phyloP scores from a whole-genome alignment of 2,113 vertebrate species.

The Rafetus swinhoei region DNA sequence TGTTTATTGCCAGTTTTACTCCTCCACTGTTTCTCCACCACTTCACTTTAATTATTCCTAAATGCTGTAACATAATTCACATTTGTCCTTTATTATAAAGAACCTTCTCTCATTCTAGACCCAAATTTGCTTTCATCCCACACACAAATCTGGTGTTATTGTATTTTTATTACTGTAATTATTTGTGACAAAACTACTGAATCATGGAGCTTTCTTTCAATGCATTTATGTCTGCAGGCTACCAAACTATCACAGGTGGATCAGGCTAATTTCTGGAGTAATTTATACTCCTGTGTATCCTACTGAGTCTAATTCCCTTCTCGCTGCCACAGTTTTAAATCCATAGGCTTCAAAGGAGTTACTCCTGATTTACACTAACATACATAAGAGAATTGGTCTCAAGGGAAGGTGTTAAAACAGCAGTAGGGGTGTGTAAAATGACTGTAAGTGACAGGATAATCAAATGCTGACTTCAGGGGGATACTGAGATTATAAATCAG shows the following conservation, averaged over 20 bases:
- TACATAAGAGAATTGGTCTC: not conserved
- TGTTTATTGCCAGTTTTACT: not conserved
- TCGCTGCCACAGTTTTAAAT: not conserved
- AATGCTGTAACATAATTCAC: conserved; percentile 28
- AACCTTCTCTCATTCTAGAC: not conserved
- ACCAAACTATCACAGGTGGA: not conserved
- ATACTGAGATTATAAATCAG: not conserved
- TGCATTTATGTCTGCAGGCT: not conserved
- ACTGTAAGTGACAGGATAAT: not conserved
- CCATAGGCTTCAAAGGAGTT: not conserved
- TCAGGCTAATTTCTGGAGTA: not conserved
- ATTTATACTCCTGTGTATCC: not conserved
- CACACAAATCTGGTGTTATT: not conserved
- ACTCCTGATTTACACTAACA: not conserved
- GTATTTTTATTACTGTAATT: conserved; percentile 24
- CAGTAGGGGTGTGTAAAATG: too few relatives aligned
- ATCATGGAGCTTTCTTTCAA: not conserved
- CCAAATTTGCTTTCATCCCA: conserved; percentile 17
- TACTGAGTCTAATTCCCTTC: not conserved
- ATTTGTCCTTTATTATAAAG: conserved; percentile 27
- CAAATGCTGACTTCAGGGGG: not conserved
- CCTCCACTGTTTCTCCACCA: not conserved
- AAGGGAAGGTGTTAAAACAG: not conserved
- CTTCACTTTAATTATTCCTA: conserved; percentile 39
- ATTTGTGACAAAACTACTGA: conserved; percentile 5